Conservation (phyloP, 2,888 invertebrate genomes). For the Phalangium opilio region DNA sequence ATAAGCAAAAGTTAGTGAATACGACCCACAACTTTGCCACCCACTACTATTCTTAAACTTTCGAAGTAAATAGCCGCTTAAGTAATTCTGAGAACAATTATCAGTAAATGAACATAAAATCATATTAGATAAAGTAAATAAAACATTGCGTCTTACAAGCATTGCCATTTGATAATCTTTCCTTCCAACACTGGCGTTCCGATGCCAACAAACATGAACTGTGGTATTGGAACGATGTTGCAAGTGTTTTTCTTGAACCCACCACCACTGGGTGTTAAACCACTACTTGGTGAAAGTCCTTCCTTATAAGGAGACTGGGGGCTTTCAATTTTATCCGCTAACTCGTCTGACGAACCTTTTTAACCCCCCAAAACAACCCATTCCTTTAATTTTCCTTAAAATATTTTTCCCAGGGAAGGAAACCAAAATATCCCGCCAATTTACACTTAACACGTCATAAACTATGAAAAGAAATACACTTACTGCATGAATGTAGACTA, state of each 20-base stretch:
- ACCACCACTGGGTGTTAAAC: background rate
- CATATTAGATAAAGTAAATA: constrained; percentile 1
- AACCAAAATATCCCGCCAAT: too few species aligned
- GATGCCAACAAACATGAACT: constrained; percentile 94
- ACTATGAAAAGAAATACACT: background rate
- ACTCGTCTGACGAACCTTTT: constrained; percentile 48
- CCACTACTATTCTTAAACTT: constrained; percentile 97
- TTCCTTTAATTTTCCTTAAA: too few species aligned
- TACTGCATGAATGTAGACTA: constrained; percentile 1
- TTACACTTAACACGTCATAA: too few species aligned
- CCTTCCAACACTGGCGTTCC: constrained; percentile 64
- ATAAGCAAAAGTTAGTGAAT: constrained; percentile 86
- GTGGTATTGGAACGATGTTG: constrained; percentile 36
- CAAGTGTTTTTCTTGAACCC: background rate
- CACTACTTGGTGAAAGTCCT: too few species aligned
- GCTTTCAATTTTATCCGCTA: constrained; percentile 40
- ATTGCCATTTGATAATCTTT: constrained; percentile 55
- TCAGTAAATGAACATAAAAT: background rate
- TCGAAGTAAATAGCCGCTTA: constrained; percentile 84
- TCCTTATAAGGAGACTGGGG: constrained; percentile 5
- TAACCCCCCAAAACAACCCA: too few species aligned
- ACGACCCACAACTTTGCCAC: constrained; percentile 99
- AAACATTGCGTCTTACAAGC: constrained; percentile 38
- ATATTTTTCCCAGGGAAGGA: too few species aligned
- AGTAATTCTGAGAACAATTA: constrained; percentile 52